Base-by-base conservation (phyloP, 2,888 invertebrate species). In the Drosophila borealis region DNA sequence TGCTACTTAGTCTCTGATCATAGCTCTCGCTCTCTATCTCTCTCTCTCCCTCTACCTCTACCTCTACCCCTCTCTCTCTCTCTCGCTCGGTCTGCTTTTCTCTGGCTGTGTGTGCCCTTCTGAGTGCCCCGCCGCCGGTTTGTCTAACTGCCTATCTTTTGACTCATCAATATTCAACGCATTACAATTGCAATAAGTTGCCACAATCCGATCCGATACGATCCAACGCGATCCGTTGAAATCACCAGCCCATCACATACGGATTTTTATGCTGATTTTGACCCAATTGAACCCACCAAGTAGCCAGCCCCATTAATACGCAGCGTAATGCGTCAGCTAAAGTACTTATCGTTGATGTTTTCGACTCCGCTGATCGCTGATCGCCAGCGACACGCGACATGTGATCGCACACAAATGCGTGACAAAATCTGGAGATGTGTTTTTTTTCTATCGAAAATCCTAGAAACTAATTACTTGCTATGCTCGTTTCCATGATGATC, bases 101-200 rank as follows among this genome's bases (percentile, higher is more conserved):
- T 54, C 46, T 54, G 45, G 34, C 34, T 64, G 13, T 64, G 33
- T 55, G 10, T 50, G 13, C 49, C 13, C 33, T 8, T 64, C 14
- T 36, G 48, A 13, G 29, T 41, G 41, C 37, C 50, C 50, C 21
- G 8, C 50, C 45, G 61, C 37, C 62, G 59, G 36, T 19, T 72
- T 45, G 60, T 53, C 55, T 71, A 56, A 62, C 62, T 56, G 73
- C 33, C 41, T 45, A 48, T 65, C 65, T 68, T 60, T 50, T 49
- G 59, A 41, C 71, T 84, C 89, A 86, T 86, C 76, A 89, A 86
- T 89, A 86, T 86, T 86, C 85, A 86, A 83, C 85, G 89, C 85
- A 88, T 89, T 86, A 83, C 85, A 85, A 85, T 89, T 85, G 89
- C 85, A 89, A 85, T 88, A 84, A 83, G 83, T 81, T 80, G 66